Base-by-base conservation (phyloP, 2,113 vertebrate species). In the Formicarius rufipectus region DNA sequence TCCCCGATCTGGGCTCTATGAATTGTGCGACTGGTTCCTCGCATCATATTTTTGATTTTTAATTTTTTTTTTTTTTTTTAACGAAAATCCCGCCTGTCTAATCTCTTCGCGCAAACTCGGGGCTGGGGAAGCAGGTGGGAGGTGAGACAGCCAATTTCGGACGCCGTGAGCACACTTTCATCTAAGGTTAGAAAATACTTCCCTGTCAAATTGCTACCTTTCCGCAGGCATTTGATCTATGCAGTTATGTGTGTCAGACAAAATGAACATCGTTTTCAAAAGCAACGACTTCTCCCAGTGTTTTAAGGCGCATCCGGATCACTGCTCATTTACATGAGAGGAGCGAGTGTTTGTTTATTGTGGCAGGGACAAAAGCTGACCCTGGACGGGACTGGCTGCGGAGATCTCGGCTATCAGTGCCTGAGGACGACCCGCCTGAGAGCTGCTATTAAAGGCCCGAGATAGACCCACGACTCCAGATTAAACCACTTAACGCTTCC, bases 321-420 rank as follows among this genome's bases (percentile, higher is more conserved):
- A 14, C 72, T 87, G 89, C 95, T 86, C 89, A 75, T 95, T 95
- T 90, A 10, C 91, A 90, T 72, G 79, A 95, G 95, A 96, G 92
- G 52, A 91, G 90, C 78, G 35, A 94, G 89, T 69, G 87, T 95
- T 92, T 96, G 89, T 94, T 95, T 96, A 92, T 88, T 87, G 93
- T 76, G 84, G 35, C 90, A 35, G 58, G 87, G 90, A 90, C 95
- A 93, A 93, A 93, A 85, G 93, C 24, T 90, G 79, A 78, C 94
- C 83, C 80, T 59, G 87, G 83, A 39, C 74, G 5, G 53, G 14
- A 74, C 81, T 72, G 80, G 78, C 72, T 66, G 82, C 20, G 6
- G 58, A 47, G 83, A 84, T 45, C 62, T 42, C 2, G 53, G 37
- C 91, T 56, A 71, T 50, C 71, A 2, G 86, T 5, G 87, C 89